Evolutionary conservation across 2,888 invertebrate genomes (phyloP).

Genomic region (Tachystola acroxantha): DNA sequence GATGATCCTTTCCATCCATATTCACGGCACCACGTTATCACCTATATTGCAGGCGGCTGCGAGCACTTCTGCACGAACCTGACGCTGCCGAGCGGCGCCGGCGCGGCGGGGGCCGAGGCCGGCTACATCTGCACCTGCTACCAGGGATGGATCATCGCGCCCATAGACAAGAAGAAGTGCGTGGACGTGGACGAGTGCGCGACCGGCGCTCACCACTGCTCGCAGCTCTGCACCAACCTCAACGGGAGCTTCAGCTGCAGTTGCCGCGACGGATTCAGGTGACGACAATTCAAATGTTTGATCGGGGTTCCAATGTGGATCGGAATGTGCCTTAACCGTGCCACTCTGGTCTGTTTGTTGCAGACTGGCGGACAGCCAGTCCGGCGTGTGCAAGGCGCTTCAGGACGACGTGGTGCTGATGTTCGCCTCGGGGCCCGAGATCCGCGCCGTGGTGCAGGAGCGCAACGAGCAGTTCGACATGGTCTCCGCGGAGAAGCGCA

Average conservation of each 20-base stretch:
- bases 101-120: conserved; percentile 51
- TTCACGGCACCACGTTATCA: no score
- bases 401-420: conserved; percentile 83
- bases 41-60: conserved; percentile 95
- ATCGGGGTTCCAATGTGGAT: neutral
- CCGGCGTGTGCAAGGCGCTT: conserved; percentile 89
- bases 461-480: conserved; percentile 86
- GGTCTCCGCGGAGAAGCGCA: conserved; percentile 90
- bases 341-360: conserved; percentile 9
- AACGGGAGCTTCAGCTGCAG: conserved; percentile 95
- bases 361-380: conserved; percentile 83
- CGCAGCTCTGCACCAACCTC: conserved; percentile 94
- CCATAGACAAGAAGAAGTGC: conserved; percentile 89
- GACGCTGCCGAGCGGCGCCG: conserved; percentile 46
- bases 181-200: conserved; percentile 94
- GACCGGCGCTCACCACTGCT: conserved; percentile 90
- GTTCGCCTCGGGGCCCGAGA: conserved; percentile 92
- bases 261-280: conserved; percentile 89
- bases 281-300: conserved; percentile 4
- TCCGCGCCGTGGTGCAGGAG: conserved; percentile 84
- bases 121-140: conserved; percentile 96
- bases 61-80: conserved; percentile 94
- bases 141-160: conserved; percentile 89
- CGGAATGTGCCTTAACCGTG: neutral
- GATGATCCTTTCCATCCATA: no score